Conservation (phyloP, 2,113 vertebrate genomes). For the Penelope pileata region DNA sequence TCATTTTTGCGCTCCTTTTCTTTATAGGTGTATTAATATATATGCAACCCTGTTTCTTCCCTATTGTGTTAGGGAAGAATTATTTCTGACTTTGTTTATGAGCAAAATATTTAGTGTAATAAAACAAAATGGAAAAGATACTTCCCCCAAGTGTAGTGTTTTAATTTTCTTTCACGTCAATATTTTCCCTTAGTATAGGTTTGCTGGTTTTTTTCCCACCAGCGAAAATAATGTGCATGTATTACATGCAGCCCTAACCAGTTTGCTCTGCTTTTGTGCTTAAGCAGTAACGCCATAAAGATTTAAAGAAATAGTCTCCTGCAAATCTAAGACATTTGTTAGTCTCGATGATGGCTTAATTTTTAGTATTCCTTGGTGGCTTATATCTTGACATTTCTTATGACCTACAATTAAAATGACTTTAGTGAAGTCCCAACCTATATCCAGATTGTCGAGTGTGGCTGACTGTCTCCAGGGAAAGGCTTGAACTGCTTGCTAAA, state of each 20-base stretch:
- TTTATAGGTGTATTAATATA: rapidly evolving
- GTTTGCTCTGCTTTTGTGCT: neutral
- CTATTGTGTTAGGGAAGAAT: rapidly evolving
- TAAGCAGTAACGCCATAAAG: neutral
- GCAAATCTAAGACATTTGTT: slow-evolving; percentile 8
- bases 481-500: slow-evolving; percentile 39
- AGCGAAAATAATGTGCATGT: neutral
- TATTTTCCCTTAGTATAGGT: neutral
- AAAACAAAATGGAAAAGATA: neutral
- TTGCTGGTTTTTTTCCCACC: neutral
- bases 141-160: neutral
- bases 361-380: slow-evolving; percentile 56
- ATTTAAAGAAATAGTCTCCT: neutral
- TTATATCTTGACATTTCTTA: slow-evolving; percentile 47
- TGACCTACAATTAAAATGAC: slow-evolving; percentile 53
- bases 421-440: slow-evolving; percentile 29
- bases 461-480: slow-evolving; percentile 42
- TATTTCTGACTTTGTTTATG: neutral
- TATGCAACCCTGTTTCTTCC: rapidly evolving
- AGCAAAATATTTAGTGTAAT: neutral
- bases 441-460: slow-evolving; percentile 34
- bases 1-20: neutral
- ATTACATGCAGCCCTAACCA: neutral
- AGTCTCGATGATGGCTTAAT: slow-evolving; percentile 43
- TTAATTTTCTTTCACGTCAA: neutral